Conservation (phyloP, 2,797 vertebrate species). For the Coendou prehensilis region DNA sequence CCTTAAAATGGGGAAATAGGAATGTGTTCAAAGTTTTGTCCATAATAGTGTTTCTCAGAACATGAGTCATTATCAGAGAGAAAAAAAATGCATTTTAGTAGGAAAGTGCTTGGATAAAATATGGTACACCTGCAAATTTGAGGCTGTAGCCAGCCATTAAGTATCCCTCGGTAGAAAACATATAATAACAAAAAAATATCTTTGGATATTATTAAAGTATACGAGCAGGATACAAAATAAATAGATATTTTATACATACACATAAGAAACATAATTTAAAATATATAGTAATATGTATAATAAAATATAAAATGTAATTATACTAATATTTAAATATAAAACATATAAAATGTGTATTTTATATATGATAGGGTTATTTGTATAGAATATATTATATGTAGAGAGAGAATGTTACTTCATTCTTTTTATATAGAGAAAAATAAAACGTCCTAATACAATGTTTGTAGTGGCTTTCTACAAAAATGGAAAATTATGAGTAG, state of each 20-base stretch:
- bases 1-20: not conserved
- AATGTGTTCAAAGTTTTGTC: not conserved
- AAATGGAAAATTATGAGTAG: not conserved
- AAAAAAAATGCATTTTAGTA: not conserved
- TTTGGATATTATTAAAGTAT: not conserved
- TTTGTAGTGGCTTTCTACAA: not conserved
- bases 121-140: not conserved
- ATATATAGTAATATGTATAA: not conserved
- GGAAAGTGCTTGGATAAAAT: not conserved
- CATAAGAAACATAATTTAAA: not conserved
- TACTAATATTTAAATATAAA: not conserved
- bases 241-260: not conserved
- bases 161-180: not conserved
- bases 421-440: conserved; percentile 16
- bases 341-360: not conserved
- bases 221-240: not conserved
- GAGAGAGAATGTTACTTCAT: not conserved
- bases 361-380: not conserved
- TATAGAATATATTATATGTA: not conserved
- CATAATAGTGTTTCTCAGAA: not conserved
- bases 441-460: not conserved
- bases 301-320: conserved; percentile 12
- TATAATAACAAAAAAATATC: not conserved
- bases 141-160: not conserved
- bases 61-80: not conserved